Percentiles rank a stretch among this genome's conserved stretches.
Conservation (phyloP, 1,140 invertebrate genomes). For the Cotesia vestalis region DNA sequence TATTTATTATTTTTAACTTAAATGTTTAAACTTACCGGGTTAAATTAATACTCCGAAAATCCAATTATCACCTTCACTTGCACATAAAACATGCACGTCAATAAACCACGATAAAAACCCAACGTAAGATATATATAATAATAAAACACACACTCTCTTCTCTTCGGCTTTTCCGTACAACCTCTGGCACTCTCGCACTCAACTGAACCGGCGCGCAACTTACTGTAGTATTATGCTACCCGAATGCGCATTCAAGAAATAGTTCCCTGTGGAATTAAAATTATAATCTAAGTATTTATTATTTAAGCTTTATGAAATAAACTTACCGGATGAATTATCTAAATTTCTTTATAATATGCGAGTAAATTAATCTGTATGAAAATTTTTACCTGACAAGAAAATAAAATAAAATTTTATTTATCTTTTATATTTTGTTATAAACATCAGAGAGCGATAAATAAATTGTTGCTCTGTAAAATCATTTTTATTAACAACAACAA, state of each 20-base stretch:
- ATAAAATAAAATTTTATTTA: not conserved
- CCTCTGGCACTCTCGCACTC: slow-evolving; percentile 37
- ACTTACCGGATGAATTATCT: too few relatives aligned
- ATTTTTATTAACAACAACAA: too few relatives aligned
- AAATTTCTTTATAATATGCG: too few relatives aligned
- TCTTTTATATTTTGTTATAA: too few relatives aligned
- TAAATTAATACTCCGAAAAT: slow-evolving; percentile 49
- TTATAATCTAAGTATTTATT: too few relatives aligned
- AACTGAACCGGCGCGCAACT: slow-evolving; percentile 62
- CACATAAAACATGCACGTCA: slow-evolving; percentile 50
- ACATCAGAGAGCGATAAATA: too few relatives aligned
- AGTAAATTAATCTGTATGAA: too few relatives aligned
- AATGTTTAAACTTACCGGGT: slow-evolving; percentile 48
- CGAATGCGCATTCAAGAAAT: slow-evolving; percentile 44
- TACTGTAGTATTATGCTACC: slow-evolving; percentile 45
- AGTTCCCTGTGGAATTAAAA: slow-evolving; percentile 13
- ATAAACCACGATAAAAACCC: slow-evolving; percentile 46
- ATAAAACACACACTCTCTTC: not conserved
- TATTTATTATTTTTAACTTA: slow-evolving; percentile 27
- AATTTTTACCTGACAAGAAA: too few relatives aligned
- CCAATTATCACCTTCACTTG: slow-evolving; percentile 37
- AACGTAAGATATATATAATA: slow-evolving; percentile 44
- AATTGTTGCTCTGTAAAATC: too few relatives aligned
- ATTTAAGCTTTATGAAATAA: too few relatives aligned
- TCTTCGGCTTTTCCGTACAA: slow-evolving; percentile 15